Evolutionary conservation across 2,113 vertebrate species (phyloP).

Genomic region (Tragulus kanchil): DNA sequence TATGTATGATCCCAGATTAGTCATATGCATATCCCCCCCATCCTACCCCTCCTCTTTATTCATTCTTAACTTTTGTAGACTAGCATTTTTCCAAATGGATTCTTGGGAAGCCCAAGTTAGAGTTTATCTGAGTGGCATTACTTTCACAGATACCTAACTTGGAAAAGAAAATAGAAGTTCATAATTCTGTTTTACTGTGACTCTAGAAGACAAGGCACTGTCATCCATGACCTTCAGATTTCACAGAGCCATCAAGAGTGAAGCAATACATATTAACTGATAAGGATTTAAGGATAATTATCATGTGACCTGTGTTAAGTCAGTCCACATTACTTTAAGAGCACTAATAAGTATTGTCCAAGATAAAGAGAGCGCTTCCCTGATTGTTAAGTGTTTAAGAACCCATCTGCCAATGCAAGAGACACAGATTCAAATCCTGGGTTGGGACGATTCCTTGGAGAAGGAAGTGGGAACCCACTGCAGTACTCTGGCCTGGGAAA

Average conservation of each 20-base stretch:
- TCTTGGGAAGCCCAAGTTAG: background rate
- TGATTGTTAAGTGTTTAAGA: background rate
- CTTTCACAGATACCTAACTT: background rate
- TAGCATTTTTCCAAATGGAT: background rate
- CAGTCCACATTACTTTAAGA: background rate
- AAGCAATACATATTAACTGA: constrained; percentile 16
- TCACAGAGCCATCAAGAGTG: constrained; percentile 26
- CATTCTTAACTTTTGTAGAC: constrained; percentile 27
- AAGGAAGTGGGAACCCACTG: background rate
- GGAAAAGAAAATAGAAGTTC: constrained; percentile 34
- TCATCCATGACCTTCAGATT: background rate
- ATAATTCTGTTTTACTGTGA: background rate
- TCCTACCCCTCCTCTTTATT: background rate
- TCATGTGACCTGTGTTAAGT: background rate
- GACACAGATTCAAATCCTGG: background rate
- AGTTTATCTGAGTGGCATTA: background rate
- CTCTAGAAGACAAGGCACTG: background rate
- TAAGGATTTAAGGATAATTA: background rate
- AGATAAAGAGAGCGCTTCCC: background rate
- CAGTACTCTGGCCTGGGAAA: background rate
- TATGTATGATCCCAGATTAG: too few relatives aligned
- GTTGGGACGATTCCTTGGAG: background rate
- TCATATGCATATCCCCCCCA: too few relatives aligned
- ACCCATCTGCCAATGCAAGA: background rate
- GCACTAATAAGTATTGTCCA: background rate